Conservation (phyloP, 2,113 vertebrate species). For the Hippocampus zosterae region DNA sequence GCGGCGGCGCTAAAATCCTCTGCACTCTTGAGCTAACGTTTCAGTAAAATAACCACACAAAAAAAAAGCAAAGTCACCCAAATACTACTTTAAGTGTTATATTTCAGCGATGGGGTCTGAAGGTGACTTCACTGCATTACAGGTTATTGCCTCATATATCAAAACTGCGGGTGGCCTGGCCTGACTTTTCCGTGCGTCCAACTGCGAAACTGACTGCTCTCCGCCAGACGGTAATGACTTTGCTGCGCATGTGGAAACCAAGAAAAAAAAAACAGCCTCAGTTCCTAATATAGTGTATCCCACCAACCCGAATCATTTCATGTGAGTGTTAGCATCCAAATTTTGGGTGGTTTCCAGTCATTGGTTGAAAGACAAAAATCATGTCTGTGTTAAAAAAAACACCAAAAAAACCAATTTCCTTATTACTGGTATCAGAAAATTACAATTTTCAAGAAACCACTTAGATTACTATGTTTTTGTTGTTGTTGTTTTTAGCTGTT, state of each 20-base stretch:
- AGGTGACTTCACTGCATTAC: constrained; percentile 83
- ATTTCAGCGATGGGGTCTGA: constrained; percentile 50
- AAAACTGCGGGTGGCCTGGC: constrained; percentile 56
- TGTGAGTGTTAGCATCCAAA: not conserved
- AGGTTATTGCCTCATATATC: constrained; percentile 82
- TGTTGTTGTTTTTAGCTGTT: no score
- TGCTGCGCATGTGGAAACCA: constrained; percentile 61
- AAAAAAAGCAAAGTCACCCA: not conserved
- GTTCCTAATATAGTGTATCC: not conserved
- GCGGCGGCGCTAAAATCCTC: constrained; percentile 25
- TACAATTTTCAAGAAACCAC: no score
- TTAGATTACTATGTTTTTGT: no score
- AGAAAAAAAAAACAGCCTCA: constrained; percentile 38
- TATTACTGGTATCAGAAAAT: no score
- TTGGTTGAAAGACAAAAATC: not conserved
- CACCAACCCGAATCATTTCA: not conserved
- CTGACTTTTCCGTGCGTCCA: constrained; percentile 59
- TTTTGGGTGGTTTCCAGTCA: not conserved
- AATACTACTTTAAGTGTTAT: not conserved
- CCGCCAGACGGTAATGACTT: constrained; percentile 82
- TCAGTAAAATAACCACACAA: constrained; percentile 8
- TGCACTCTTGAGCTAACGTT: constrained; percentile 8
- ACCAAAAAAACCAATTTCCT: no score
- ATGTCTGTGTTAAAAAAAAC: not conserved
- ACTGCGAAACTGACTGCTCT: constrained; percentile 77